Base-by-base conservation (phyloP, 2,113 vertebrate species). In the Loxodonta africana region DNA sequence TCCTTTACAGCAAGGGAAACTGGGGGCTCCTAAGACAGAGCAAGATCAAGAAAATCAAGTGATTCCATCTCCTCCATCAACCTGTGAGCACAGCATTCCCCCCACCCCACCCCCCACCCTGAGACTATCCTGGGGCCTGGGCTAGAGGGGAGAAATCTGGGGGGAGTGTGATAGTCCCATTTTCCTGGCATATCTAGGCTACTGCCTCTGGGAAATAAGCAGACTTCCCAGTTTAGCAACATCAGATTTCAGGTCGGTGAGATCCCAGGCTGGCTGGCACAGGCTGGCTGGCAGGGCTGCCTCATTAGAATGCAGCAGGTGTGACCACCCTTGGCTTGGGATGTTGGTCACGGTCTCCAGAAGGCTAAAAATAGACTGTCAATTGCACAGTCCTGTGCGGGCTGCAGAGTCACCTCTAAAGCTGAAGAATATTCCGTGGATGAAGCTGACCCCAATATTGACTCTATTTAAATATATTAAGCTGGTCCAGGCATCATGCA, bases 301-400 rank as follows among this genome's bases (percentile, higher is more conserved):
- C 88, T 97, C 97, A 98, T 98, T 97, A 97, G 97, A 90, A 98
- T 97, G 88, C 97, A 97, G 94, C 94, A 97, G 88, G 95, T 98
- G 97, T 95, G 98, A 51, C 94, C 73, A 85, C 51, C 60, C 93
- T 94, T 53, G 26, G 71, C 98, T 98, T 92, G 90, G 97, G 97
- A 98, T 98, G 97, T 76, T 91, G 21, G 88, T 96, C 98, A 97
- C 93, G 88, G 97, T 97, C 37, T 81, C 51, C 17, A 30, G 26
- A 28, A 98, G 90, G 93, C 95, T 98, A 98, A 98, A 99, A 98
- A 98, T 97, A 98, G 97, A 97, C 69, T 0, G 0, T 95, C 94
- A 87, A 33, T 98, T 98, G 97, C 23, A 97, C 93, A 76, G 88
- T 94, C 98, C 88, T 30, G 51, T 95, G 97, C 80, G 20, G 95